Evolutionary conservation across 2,888 invertebrate genomes (phyloP).

Genomic region (Xestia ashworthii): DNA sequence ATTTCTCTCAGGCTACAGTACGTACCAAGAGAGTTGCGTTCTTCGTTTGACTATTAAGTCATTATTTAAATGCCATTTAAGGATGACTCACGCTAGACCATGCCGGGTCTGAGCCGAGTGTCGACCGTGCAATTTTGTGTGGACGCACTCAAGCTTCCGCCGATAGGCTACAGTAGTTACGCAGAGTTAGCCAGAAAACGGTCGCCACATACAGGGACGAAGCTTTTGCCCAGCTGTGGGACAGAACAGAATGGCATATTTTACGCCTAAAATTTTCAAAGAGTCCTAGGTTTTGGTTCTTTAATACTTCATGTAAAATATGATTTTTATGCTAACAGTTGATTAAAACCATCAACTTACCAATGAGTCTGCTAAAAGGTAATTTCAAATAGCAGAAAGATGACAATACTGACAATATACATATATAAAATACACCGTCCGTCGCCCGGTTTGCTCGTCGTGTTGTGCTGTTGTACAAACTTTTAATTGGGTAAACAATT

Average conservation of each 20-base stretch:
- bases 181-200: background rate
- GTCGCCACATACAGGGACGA: background rate
- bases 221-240: background rate
- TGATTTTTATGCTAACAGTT: background rate
- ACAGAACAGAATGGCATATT: background rate
- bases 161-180: background rate
- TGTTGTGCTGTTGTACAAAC: slow-evolving; percentile 79
- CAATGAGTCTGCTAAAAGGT: slow-evolving; percentile 18
- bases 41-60: no score
- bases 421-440: slow-evolving; percentile 24
- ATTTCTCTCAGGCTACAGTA: no score
- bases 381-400: slow-evolving; percentile 33
- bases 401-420: background rate
- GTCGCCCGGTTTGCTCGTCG: slow-evolving; percentile 63
- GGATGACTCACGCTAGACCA: no score
- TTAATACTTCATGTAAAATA: background rate
- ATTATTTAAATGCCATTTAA: no score
- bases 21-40: no score
- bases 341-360: slow-evolving; percentile 1
- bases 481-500: slow-evolving; percentile 86
- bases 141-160: no score
- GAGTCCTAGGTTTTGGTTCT: background rate
- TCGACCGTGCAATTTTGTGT: no score
- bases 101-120: no score
- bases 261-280: background rate